Percentiles rank a stretch among this genome's conserved stretches.
Conservation (phyloP, 1,140 invertebrate species). For the Cyclina sinensis region DNA sequence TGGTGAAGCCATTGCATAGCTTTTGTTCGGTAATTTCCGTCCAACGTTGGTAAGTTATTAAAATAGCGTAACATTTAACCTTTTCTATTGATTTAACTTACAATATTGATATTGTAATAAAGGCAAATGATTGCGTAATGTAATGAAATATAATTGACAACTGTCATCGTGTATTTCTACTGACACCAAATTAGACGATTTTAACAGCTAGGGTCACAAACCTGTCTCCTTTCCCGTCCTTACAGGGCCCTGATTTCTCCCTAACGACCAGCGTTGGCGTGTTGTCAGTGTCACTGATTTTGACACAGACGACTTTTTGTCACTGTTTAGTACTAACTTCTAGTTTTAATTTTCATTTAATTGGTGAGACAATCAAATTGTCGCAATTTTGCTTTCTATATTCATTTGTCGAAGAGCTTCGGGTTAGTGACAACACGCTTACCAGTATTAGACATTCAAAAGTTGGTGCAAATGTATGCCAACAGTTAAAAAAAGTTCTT, state of each 20-base stretch:
- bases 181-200: neutral
- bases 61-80: too few species aligned
- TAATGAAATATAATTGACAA: slow-evolving; percentile 15
- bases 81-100: too few species aligned
- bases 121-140: neutral
- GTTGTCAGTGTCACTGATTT: neutral
- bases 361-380: neutral
- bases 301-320: slow-evolving; percentile 28
- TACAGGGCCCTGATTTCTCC: neutral
- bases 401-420: too few species aligned
- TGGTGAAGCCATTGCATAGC: too few species aligned
- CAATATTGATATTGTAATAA: too few species aligned
- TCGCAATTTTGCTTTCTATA: neutral
- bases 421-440: too few species aligned
- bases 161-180: neutral
- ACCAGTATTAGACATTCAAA: too few species aligned
- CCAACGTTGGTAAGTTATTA: too few species aligned
- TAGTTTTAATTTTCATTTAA: neutral
- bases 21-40: too few species aligned
- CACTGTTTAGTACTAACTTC: neutral
- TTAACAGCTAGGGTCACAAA: slow-evolving; percentile 5
- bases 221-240: neutral
- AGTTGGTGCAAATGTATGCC: too few species aligned
- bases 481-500: too few species aligned
- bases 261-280: neutral